Evolutionary conservation across 2,797 vertebrate species (phyloP).

Genomic region (Danio tinwini): DNA sequence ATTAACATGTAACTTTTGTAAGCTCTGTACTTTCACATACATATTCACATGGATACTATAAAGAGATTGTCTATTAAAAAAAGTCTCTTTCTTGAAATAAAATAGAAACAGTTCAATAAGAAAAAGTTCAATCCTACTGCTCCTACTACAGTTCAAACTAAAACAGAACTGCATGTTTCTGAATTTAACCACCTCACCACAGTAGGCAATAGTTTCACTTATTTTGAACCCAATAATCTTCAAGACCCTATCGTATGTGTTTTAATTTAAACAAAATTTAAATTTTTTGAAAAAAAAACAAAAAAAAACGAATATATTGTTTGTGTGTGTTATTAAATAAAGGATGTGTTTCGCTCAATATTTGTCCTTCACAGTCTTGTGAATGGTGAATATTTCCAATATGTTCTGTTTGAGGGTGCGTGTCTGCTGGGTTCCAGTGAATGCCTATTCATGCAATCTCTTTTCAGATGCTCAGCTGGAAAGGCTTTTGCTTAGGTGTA

Average conservation of each 20-base stretch:
- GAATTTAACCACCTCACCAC: background rate
- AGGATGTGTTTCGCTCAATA: background rate
- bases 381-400: background rate
- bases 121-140: background rate
- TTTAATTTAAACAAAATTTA: background rate
- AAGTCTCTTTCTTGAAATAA: background rate
- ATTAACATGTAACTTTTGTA: too few relatives aligned
- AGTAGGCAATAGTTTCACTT: background rate
- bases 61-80: background rate
- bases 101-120: background rate
- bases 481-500: background rate
- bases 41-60: too few relatives aligned
- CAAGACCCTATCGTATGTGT: background rate
- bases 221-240: background rate
- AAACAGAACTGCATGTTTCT: background rate
- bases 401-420: background rate
- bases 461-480: slow-evolving; percentile 11
- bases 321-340: background rate
- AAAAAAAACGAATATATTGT: background rate
- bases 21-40: too few relatives aligned
- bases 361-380: slow-evolving; percentile 11
- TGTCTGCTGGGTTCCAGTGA: slow-evolving; percentile 2
- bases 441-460: slow-evolving; percentile 16
- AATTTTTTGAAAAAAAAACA: background rate
- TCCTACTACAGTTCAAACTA: background rate